Conservation (phyloP, 2,888 invertebrate genomes). For the Empis stercorea region DNA sequence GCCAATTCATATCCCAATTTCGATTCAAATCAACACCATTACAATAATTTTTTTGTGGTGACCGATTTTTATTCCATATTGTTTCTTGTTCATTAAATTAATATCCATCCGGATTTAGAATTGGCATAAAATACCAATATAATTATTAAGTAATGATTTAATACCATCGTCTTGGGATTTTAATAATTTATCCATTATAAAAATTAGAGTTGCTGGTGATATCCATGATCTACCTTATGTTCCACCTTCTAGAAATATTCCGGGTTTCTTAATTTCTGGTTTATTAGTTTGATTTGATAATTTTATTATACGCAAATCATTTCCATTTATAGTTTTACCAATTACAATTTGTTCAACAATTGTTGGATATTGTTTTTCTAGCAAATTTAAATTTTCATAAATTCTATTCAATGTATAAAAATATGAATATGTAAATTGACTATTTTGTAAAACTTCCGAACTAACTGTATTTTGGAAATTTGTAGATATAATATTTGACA, state of each 20-base stretch:
- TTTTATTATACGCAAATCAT: conserved; percentile 45
- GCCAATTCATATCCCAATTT: conserved; percentile 53
- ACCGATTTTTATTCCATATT: conserved; percentile 53
- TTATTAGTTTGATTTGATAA: conserved; percentile 37
- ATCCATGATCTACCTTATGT: conserved; percentile 70
- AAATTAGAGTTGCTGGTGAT: conserved; percentile 49
- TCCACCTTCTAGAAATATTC: conserved; percentile 47
- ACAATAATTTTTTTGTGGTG: conserved; percentile 30
- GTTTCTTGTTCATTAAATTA: conserved; percentile 52
- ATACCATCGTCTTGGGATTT: conserved; percentile 41
- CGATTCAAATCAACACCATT: conserved; percentile 50
- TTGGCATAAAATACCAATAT: conserved; percentile 63
- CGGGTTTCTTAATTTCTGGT: conserved; percentile 14
- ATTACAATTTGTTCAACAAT: conserved; percentile 39
- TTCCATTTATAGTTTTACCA: conserved; percentile 45
- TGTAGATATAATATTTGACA: conserved; percentile 27
- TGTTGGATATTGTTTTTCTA: conserved; percentile 37
- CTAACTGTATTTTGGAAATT: too few species aligned
- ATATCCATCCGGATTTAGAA: conserved; percentile 66
- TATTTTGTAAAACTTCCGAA: conserved; percentile 33
- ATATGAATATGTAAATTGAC: conserved; percentile 26
- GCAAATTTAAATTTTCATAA: conserved; percentile 41
- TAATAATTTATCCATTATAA: conserved; percentile 47
- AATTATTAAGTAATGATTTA: conserved; percentile 39
- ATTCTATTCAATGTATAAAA: conserved; percentile 36